Conservation (phyloP, 2,888 invertebrate genomes). For the Adelognathus sp. region DNA sequence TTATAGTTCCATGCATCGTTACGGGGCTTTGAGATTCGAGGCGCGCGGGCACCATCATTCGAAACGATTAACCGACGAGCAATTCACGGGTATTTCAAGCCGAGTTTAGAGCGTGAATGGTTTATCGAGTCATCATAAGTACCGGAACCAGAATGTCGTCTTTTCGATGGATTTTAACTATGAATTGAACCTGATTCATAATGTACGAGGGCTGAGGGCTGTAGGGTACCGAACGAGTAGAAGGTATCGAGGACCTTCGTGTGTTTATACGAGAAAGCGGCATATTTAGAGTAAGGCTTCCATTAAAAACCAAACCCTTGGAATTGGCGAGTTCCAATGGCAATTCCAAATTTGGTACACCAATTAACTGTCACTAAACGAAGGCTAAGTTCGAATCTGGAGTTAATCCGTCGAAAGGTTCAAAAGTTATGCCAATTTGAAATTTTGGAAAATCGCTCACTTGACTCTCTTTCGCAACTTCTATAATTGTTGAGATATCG, state of each 20-base stretch:
- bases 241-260: background rate
- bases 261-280: background rate
- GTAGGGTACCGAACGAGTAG: background rate
- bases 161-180: no score
- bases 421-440: no score
- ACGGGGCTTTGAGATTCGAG: background rate
- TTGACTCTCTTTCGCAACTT: no score
- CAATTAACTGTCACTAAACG: no score
- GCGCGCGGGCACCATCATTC: background rate
- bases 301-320: conserved; percentile 1
- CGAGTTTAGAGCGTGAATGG: background rate
- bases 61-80: conserved; percentile 16
- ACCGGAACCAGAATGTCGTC: background rate
- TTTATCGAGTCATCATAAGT: background rate
- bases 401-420: no score
- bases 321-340: background rate
- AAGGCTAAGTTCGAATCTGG: no score
- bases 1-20: background rate
- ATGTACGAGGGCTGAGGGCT: background rate
- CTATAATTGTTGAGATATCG: no score
- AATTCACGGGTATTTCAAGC: conserved; percentile 6
- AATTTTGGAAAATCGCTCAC: no score
- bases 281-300: background rate
- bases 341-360: background rate
- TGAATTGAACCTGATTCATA: no score